Evolutionary conservation across 1,140 invertebrate genomes (phyloP).

Genomic region (Cyrtorhinus lividipennis): DNA sequence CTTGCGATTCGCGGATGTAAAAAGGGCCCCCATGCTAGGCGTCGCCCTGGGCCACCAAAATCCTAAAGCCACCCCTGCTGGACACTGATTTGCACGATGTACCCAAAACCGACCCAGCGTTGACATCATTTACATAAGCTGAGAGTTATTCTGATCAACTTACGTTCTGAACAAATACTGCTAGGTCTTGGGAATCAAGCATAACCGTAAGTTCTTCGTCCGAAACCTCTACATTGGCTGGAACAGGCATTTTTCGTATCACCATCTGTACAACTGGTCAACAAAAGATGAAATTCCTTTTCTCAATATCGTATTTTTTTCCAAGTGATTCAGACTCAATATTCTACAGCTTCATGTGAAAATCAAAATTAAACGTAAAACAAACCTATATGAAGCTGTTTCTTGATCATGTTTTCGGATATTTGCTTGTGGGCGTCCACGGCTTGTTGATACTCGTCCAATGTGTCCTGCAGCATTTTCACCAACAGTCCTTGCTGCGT

Average conservation of each 20-base stretch:
- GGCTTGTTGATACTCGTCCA: conserved; percentile 8
- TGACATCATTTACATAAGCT: too few relatives aligned
- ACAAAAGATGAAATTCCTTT: conserved; percentile 12
- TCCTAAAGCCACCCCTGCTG: too few relatives aligned
- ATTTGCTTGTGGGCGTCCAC: conserved; percentile 14
- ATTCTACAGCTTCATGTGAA: neutral
- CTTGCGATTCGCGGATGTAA: too few relatives aligned
- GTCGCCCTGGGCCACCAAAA: too few relatives aligned
- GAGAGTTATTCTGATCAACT: too few relatives aligned
- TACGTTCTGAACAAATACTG: conserved; percentile 18
- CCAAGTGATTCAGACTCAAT: neutral
- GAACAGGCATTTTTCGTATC: conserved; percentile 17
- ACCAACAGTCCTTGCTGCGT: conserved; percentile 13
- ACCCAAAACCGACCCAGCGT: too few relatives aligned
- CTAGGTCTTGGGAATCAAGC: conserved; percentile 14
- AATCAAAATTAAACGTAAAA: too few relatives aligned
- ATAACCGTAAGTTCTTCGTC: conserved; percentile 12
- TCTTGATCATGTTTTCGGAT: conserved; percentile 11
- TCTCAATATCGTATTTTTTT: neutral
- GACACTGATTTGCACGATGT: too few relatives aligned
- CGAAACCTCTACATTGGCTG: conserved; percentile 16
- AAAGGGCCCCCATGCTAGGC: too few relatives aligned
- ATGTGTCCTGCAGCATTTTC: conserved; percentile 6
- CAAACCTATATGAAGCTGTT: conserved; percentile 18
- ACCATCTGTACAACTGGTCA: conserved; percentile 16